These are phyloP conservation scores for Rhynchopsitta pachyrhyncha DNA, from an alignment of 2,113 vertebrate species.

Conservation along the genomic window DNA sequence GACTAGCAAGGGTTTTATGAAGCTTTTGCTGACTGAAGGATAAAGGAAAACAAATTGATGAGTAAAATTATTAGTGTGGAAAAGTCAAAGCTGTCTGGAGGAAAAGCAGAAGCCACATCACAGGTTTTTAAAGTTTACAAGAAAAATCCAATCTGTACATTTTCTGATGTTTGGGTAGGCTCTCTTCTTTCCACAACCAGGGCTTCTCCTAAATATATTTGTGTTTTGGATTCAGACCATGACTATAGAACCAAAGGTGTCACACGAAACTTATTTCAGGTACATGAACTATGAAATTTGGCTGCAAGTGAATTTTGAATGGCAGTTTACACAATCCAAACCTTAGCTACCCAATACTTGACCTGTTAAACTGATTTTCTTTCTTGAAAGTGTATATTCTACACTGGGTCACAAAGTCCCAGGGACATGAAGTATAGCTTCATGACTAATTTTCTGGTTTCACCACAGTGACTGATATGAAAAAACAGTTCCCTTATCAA, in stretches of 20 bases:
- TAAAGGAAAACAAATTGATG: not conserved
- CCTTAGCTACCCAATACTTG: not conserved
- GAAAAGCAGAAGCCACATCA: not conserved
- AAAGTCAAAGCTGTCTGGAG: not conserved
- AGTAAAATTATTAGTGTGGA: not conserved
- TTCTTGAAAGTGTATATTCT: not conserved
- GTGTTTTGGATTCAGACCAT: not conserved
- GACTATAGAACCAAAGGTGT: not conserved
- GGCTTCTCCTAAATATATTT: not conserved
- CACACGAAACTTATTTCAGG: not conserved
- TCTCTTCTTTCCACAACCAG: not conserved
- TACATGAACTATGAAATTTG: not conserved
- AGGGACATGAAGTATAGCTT: not conserved
- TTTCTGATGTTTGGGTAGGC: not conserved
- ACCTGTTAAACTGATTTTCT: not conserved
- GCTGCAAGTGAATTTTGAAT: not conserved
- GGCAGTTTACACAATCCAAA: not conserved
- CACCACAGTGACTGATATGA: not conserved
- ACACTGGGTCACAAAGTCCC: not conserved
- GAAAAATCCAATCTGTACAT: not conserved
- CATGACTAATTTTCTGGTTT: not conserved
- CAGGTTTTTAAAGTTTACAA: not conserved
- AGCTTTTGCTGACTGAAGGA: not conserved
- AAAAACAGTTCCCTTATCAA: not conserved
- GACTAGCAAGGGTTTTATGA: not conserved